These are phyloP conservation scores for Colletes gigas DNA, from an alignment of 1,140 invertebrate species.

Conservation along the genomic window DNA sequence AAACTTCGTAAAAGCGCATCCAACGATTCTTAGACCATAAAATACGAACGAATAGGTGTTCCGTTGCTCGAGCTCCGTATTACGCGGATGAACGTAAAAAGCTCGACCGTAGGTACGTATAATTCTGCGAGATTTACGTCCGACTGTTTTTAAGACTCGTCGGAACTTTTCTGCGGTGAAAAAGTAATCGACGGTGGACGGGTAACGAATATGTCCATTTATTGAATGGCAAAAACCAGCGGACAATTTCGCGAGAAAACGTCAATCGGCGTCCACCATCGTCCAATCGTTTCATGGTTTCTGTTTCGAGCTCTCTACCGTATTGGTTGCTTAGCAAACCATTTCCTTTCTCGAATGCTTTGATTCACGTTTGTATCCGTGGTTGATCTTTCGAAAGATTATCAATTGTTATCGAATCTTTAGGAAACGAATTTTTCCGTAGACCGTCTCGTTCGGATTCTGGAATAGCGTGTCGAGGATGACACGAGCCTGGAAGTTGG, in stretches of 20 bases:
- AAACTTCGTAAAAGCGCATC: background rate
- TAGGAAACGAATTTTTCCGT: too few relatives aligned
- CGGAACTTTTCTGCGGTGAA: constrained; percentile 13
- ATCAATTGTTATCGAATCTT: too few relatives aligned
- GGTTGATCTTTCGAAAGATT: too few relatives aligned
- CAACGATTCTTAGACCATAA: background rate
- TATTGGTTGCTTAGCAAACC: too few relatives aligned
- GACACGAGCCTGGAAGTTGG: too few relatives aligned
- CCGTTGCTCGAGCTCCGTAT: background rate
- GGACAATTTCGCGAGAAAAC: constrained; percentile 5
- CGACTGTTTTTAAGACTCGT: background rate
- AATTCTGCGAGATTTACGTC: constrained; percentile 10
- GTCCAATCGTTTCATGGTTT: background rate
- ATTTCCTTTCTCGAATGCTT: background rate
- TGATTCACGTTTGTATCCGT: too few relatives aligned
- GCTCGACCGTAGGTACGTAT: background rate
- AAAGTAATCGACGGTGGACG: background rate
- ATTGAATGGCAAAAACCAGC: background rate
- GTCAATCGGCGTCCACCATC: background rate
- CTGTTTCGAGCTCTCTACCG: too few relatives aligned
- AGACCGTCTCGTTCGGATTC: too few relatives aligned
- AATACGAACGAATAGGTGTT: background rate
- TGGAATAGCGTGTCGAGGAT: background rate
- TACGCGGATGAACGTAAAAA: background rate
- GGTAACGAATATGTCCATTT: background rate